Conservation (phyloP, 2,797 vertebrate species). For the Carduelis carduelis region DNA sequence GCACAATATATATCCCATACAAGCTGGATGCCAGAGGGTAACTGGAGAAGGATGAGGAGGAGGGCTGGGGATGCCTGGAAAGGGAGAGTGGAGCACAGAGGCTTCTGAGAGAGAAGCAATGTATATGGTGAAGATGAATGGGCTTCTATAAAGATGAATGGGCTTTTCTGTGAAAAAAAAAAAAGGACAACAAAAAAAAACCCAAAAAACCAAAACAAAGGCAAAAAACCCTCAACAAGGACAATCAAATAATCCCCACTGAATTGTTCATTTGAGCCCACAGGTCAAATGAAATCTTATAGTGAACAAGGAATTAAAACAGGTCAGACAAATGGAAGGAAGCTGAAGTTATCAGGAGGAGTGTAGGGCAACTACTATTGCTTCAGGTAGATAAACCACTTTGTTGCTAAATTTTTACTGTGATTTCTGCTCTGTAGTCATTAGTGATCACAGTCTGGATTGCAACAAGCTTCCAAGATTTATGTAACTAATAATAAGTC, state of each 20-base stretch:
- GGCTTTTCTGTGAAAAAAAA: neutral
- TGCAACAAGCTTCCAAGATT: neutral
- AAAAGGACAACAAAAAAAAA: no score
- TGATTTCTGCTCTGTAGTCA: neutral
- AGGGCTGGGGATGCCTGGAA: neutral
- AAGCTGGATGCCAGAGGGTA: neutral
- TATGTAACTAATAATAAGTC: conserved; percentile 9
- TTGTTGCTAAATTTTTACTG: neutral
- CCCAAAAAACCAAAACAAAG: no score
- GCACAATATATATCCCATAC: neutral
- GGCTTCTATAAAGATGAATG: neutral
- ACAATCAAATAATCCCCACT: rapidly evolving
- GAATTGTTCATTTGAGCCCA: neutral
- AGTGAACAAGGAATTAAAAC: neutral
- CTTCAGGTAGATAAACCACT: neutral
- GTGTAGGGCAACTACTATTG: neutral
- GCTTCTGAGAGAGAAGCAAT: neutral
- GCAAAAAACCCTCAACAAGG: neutral
- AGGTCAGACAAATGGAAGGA: neutral
- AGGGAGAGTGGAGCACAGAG: neutral
- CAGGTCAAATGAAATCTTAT: neutral
- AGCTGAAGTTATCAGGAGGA: neutral
- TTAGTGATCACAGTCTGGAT: neutral
- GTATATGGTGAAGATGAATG: neutral
- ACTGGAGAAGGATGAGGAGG: neutral